Base-by-base conservation (phyloP, 2,888 invertebrate species). In the Pollenia labialis region DNA sequence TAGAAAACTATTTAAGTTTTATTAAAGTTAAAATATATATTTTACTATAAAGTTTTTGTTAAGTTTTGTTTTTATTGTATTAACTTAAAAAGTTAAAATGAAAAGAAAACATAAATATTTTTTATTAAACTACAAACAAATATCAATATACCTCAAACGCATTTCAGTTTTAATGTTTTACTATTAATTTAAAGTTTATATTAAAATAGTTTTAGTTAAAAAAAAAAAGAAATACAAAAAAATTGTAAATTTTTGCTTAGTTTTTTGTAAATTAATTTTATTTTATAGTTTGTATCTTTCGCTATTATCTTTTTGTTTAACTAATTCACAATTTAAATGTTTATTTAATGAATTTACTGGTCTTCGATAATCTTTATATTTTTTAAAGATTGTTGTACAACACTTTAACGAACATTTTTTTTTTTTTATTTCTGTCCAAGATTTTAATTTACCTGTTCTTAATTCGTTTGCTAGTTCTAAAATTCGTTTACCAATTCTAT, bases 101-200 rank as follows among this genome's bases (percentile, higher is more conserved):
- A 66, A 64, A 75, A 80, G 10, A 72, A 81, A 62, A 72, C 40
- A 14, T 71, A 54, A 54, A n/a, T 14, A 18, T 72, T 81, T 72
- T 74, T 68, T 80, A 62, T 82, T 76, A 90, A 91, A 92, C 92
- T 91, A 92, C 89, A 92, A 92, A 91, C 92, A 91, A 93, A 93
- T 91, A 93, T 92, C 92, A 90, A 92, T 92, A 92, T 93, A 92
- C 93, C 93, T 93, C 93, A 92, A 90, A 92, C 92, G 93, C 93
- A 92, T 93, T 92, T 92, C 93, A 92, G 92, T 93, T 93, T 91
- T 91, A 92, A 91, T 85, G 90, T 92, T 91, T 90, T 89, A 90
- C 91, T 84, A 81, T 88, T 85, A 86, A 79, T 86, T 81, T 86
- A 75, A 60, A 18, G 44, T 81, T 46, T 58, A 62, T 58, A 56